Evolutionary conservation across 1,140 invertebrate species (phyloP).

Genomic region (Drosophila ficusphila): DNA sequence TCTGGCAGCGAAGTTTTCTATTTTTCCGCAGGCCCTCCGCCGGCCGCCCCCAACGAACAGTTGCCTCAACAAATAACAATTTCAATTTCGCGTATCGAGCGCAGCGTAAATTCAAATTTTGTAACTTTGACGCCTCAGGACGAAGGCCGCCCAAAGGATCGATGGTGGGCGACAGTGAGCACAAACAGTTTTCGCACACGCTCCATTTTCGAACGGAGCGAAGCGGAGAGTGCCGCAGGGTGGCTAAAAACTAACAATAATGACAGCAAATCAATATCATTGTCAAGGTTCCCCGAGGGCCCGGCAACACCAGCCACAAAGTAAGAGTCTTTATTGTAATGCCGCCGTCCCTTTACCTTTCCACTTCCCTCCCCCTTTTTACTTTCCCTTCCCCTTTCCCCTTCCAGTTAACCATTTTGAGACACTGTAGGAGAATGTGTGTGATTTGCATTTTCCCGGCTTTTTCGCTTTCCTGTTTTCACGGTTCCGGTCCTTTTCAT

Average conservation of each 20-base stretch:
- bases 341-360: constrained; percentile 6
- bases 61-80: constrained; percentile 75
- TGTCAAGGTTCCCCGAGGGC: constrained; percentile 59
- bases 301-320: constrained; percentile 46
- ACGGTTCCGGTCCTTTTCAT: constrained; percentile 46
- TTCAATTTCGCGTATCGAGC: constrained; percentile 75
- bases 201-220: background rate
- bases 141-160: constrained; percentile 35
- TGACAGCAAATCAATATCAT: constrained; percentile 81
- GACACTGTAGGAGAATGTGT: constrained; percentile 1
- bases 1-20: constrained; percentile 38
- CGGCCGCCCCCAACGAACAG: constrained; percentile 9
- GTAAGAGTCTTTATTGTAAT: constrained; percentile 69
- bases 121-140: constrained; percentile 35
- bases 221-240: constrained; percentile 32
- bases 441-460: constrained; percentile 56
- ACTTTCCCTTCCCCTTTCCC: background rate
- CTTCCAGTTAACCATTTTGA: background rate
- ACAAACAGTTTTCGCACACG: constrained; percentile 57
- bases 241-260: constrained; percentile 71
- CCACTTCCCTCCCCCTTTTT: background rate
- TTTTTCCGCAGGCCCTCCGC: constrained; percentile 20
- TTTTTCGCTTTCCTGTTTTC: constrained; percentile 37
- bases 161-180: constrained; percentile 37
- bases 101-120: constrained; percentile 78